A percentile compares a stretch with the other conserved stretches of the same genome.
Conservation (phyloP, 2,797 vertebrate species). For the Coracias cyanogaster region DNA sequence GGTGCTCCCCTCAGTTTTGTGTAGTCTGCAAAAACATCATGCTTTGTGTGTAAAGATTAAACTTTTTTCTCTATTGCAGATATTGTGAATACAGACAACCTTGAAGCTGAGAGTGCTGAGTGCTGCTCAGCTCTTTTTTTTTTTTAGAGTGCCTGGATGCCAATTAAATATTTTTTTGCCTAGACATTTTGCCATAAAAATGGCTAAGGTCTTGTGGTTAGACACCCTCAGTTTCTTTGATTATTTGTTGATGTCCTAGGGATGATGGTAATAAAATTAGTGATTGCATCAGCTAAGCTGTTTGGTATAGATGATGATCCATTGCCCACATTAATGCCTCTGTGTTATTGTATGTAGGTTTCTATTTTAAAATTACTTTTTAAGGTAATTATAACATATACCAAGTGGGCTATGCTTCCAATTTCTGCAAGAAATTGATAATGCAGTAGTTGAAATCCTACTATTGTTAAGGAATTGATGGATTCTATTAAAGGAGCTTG, state of each 20-base stretch:
- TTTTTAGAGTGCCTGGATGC: neutral
- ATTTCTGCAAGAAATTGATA: neutral
- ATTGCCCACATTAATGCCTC: neutral
- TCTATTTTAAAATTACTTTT: neutral
- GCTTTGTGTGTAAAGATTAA: neutral
- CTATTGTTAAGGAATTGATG: neutral
- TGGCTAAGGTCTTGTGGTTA: neutral
- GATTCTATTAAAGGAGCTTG: neutral
- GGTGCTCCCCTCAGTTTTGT: neutral
- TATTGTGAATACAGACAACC: neutral
- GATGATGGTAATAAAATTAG: neutral
- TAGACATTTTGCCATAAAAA: neutral
- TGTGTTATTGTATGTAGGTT: neutral
- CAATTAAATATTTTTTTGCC: neutral
- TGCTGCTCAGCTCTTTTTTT: neutral
- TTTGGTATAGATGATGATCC: neutral
- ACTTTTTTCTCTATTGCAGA: neutral
- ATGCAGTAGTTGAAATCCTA: neutral
- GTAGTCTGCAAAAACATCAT: neutral
- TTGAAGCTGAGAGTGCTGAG: neutral
- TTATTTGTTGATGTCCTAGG: neutral
- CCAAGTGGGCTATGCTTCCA: neutral
- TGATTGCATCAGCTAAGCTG: neutral
- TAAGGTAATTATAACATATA: neutral
- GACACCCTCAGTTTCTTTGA: neutral